Base-by-base conservation (phyloP, 2,888 invertebrate genomes). In the Mimumesa dahlbomi region DNA sequence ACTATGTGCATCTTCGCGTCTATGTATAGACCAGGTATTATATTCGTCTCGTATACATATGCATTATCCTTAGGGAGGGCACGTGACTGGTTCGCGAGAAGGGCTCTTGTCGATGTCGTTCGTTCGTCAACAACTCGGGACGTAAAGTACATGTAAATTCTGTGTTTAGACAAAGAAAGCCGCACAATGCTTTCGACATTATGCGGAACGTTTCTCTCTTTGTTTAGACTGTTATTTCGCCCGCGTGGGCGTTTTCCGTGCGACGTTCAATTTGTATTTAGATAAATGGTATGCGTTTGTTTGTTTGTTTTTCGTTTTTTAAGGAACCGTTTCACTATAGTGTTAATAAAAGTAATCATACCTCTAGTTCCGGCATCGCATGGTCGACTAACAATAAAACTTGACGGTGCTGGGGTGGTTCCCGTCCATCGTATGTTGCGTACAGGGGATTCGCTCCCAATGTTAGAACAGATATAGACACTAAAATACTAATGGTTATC, bases 401-500 rank as follows among this genome's bases (percentile, higher is more conserved):
- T 22, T 84, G 80, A 1, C 83, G 82, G 45, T 77, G 77, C 52
- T 84, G 81, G 16, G 73, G 75, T 36, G 81, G 66, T 49, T 84
- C 84, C 62, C 81, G 82, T 62, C 81, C 83, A 52, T 82, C 84
- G 69, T 85, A 82, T 34, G 82, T 71, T 38, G 75, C 74, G 58
- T 80, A 84, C 5, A 84, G 58, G 29, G 88, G 84, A 31, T 83
- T 75, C 34, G 82, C 84, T 48, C 79, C 79, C 59, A n/a, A 85
- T 68, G 63, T 83, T 58, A 88, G 68, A n/a, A n/a, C 58, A 81
- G n/a, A 77, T 56, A 84, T 78, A 22, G 82, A 82, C 46, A 54
- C 19, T n/a, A 89, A 62, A 16, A 88, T 49, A 46, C 79, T 79
- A 64, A 83, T 72, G 48, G 87, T 62, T 61, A 87, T 83, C 88